phyloP scores from a whole-genome alignment of 2,888 invertebrate species.

The Acronicta aceris region DNA sequence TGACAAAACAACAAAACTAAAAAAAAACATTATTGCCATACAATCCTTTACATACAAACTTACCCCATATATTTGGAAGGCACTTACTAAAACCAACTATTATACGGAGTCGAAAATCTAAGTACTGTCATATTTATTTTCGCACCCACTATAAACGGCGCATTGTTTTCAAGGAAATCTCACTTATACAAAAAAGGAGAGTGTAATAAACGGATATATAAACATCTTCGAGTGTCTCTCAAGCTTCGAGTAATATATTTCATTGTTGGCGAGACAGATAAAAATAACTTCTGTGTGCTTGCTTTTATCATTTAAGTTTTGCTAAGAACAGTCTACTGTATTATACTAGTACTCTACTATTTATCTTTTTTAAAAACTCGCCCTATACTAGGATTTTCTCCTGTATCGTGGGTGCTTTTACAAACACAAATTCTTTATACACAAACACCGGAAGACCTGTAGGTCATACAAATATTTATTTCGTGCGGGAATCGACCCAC shows the following conservation, averaged over 20 bases:
- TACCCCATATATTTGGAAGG: constrained; percentile 37
- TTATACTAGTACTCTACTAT: constrained; percentile 6
- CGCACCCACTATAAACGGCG: constrained; percentile 34
- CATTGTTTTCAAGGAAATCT: constrained; percentile 49
- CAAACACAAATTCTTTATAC: no score
- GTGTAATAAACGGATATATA: constrained; percentile 55
- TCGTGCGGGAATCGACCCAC: no score
- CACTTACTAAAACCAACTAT: constrained; percentile 38
- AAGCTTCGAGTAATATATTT: constrained; percentile 37
- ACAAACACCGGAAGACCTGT: no score
- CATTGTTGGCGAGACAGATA: constrained; percentile 46
- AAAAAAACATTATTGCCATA: constrained; percentile 31
- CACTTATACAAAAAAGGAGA: constrained; percentile 44
- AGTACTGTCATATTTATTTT: constrained; percentile 44
- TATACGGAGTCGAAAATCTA: constrained; percentile 17
- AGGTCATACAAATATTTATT: no score
- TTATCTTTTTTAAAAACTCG: constrained; percentile 1
- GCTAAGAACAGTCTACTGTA: background rate
- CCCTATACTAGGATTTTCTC: background rate
- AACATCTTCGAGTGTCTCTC: constrained; percentile 55
- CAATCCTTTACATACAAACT: constrained; percentile 13
- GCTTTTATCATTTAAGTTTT: constrained; percentile 31
- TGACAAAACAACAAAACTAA: constrained; percentile 6
- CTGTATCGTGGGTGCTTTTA: no score
- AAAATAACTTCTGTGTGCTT: constrained; percentile 37